phyloP scores from a whole-genome alignment of 2,888 invertebrate genomes.

The Bombyx huttoni region DNA sequence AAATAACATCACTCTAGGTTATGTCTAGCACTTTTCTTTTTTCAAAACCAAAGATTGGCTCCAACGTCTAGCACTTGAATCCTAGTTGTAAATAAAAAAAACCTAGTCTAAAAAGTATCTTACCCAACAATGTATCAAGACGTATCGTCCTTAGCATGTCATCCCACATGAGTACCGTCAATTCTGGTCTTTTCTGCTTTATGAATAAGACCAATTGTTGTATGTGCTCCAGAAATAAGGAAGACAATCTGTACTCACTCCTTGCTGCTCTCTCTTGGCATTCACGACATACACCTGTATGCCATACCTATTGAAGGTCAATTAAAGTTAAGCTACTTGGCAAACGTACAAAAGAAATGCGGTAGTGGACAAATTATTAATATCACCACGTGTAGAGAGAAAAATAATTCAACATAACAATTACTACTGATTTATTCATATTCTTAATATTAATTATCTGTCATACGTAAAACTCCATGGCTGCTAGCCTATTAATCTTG shows the following conservation, averaged over 20 bases:
- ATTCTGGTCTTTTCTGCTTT: conserved; percentile 73
- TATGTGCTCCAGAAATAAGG: conserved; percentile 79
- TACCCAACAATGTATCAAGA: conserved; percentile 70
- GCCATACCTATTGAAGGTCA: conserved; percentile 75
- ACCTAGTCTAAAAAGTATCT: conserved; percentile 1
- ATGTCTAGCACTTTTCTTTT: too few relatives aligned
- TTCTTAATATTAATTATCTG: too few relatives aligned
- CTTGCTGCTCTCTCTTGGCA: conserved; percentile 63
- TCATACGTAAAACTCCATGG: too few relatives aligned
- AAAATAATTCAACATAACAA: too few relatives aligned
- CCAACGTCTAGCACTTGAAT: too few relatives aligned
- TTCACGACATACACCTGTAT: conserved; percentile 73
- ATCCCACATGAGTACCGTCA: conserved; percentile 86
- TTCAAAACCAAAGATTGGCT: too few relatives aligned
- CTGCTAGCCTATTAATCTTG: too few relatives aligned
- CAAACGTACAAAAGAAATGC: neutral
- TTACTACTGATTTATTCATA: too few relatives aligned
- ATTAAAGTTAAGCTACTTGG: neutral
- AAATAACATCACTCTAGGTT: too few relatives aligned
- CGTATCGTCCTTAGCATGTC: conserved; percentile 83
- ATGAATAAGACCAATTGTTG: conserved; percentile 72
- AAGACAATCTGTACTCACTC: conserved; percentile 63
- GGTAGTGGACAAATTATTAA: neutral
- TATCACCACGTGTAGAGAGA: too few relatives aligned
- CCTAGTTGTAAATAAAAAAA: neutral